These are phyloP conservation scores for Cricetomys ansorgei DNA, from an alignment of 2,113 vertebrate species.

Conservation along the genomic window DNA sequence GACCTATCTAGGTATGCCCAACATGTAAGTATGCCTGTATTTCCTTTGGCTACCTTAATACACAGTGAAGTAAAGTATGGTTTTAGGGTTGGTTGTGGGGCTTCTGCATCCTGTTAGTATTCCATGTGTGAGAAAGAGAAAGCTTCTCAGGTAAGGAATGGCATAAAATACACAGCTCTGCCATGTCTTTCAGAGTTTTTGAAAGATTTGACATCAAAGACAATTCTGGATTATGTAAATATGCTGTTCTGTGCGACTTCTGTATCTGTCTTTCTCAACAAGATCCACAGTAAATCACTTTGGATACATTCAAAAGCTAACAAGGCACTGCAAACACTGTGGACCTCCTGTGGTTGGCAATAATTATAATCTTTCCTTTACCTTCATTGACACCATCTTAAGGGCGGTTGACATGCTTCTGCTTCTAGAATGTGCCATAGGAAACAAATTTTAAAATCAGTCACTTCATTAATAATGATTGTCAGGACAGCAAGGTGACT, in stretches of 20 bases:
- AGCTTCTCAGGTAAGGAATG: neutral
- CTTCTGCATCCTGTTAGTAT: neutral
- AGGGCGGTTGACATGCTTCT: neutral
- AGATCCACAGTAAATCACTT: neutral
- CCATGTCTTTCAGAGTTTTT: neutral
- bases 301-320: neutral
- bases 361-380: neutral
- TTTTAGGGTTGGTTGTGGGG: neutral
- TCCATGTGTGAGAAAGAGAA: neutral
- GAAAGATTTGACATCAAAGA: neutral
- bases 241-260: neutral
- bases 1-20: neutral
- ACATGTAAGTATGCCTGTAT: neutral
- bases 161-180: neutral
- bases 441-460: neutral
- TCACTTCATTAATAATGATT: constrained; percentile 1
- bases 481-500: neutral
- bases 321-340: neutral
- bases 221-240: neutral
- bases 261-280: constrained; percentile 14
- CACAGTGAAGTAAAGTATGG: neutral
- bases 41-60: neutral
- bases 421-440: neutral
- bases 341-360: neutral
- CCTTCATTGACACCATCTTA: neutral